phyloP scores from a whole-genome alignment of 2,113 vertebrate species.

The Vimba vimba region DNA sequence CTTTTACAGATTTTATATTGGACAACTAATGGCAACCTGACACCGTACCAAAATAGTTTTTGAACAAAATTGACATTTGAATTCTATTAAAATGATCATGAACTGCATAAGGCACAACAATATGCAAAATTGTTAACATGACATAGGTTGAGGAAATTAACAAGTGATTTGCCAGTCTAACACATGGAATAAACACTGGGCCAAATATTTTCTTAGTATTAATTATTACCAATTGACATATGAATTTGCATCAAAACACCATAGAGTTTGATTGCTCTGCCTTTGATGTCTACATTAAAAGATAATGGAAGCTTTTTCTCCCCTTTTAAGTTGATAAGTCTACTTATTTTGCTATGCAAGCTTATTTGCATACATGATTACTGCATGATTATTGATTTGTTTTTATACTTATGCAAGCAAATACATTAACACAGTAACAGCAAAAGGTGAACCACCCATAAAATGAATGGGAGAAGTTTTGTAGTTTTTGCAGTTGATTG shows the following conservation, averaged over 20 bases:
- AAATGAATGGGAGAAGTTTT: neutral
- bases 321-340: neutral
- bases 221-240: neutral
- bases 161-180: neutral
- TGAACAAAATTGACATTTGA: neutral
- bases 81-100: neutral
- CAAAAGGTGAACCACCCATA: neutral
- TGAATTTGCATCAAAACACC: neutral
- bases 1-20: neutral
- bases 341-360: neutral
- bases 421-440: neutral
- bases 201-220: neutral
- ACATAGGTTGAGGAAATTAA: neutral
- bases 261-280: neutral
- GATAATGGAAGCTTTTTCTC: neutral
- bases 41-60: neutral
- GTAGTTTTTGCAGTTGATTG: neutral
- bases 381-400: too few relatives aligned
- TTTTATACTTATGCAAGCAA: neutral
- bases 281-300: neutral
- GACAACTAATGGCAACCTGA: neutral
- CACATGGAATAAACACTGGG: neutral
- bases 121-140: neutral
- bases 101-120: neutral
- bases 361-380: neutral